Percentiles rank a stretch among this genome's conserved stretches.
phyloP scores from a whole-genome alignment of 2,888 invertebrate genomes.

The Cheilosia vulpina region DNA sequence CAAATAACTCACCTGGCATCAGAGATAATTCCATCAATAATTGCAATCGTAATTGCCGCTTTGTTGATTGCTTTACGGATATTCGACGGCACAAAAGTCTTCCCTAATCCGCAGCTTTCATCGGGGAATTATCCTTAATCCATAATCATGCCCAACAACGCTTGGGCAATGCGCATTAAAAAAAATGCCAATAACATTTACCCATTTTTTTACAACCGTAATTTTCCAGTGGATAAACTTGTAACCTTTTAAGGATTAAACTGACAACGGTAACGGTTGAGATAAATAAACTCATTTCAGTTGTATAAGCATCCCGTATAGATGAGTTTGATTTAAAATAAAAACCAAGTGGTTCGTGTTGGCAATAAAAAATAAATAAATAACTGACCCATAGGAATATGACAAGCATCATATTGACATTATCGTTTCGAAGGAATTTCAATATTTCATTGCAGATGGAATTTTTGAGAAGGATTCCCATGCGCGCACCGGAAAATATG shows the following conservation, averaged over 20 bases:
- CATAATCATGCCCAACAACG: neutral
- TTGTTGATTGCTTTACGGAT: neutral
- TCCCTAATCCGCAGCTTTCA: constrained; percentile 1
- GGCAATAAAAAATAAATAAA: neutral
- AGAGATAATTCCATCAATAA: too few species aligned
- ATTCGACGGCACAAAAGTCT: too few species aligned
- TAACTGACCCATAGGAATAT: constrained; percentile 24
- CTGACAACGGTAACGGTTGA: constrained; percentile 7
- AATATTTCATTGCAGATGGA: constrained; percentile 31
- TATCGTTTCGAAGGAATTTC: constrained; percentile 20
- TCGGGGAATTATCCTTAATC: constrained; percentile 6
- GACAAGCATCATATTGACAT: constrained; percentile 3
- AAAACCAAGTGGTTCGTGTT: constrained; percentile 5
- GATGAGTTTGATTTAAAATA: constrained; percentile 16
- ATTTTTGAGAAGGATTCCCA: constrained; percentile 1
- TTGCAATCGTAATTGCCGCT: neutral
- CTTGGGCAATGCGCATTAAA: too few species aligned
- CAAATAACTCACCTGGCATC: too few species aligned
- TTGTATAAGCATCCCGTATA: neutral
- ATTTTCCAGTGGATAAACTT: constrained; percentile 17
- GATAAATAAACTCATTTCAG: constrained; percentile 16
- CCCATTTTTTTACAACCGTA: constrained; percentile 1
- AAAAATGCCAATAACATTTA: neutral
- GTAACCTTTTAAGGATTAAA: constrained; percentile 23
- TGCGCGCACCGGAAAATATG: neutral